These are phyloP conservation scores for Philereme transversata DNA, from an alignment of 2,888 invertebrate genomes.

Conservation along the genomic window DNA sequence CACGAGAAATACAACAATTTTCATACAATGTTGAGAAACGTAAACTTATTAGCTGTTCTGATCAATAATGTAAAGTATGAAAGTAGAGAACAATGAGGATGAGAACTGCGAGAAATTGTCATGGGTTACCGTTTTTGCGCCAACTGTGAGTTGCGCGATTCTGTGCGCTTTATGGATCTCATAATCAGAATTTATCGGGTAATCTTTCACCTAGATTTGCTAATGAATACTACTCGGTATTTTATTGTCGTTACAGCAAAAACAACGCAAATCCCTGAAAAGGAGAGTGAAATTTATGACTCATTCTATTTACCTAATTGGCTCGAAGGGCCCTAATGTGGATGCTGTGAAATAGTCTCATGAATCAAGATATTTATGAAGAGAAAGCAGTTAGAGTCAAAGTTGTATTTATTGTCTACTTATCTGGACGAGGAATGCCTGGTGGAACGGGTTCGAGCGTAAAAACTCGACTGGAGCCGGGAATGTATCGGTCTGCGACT, in stretches of 20 bases:
- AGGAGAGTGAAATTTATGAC: constrained; percentile 24
- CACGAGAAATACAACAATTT: constrained; percentile 56
- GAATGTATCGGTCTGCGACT: constrained; percentile 73
- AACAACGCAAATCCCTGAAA: constrained; percentile 15
- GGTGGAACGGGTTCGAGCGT: constrained; percentile 69
- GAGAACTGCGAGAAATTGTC: constrained; percentile 69
- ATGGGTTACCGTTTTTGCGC: constrained; percentile 58
- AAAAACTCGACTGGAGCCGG: constrained; percentile 75
- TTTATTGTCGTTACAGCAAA: constrained; percentile 17
- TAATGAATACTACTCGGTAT: constrained; percentile 7
- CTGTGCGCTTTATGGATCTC: constrained; percentile 31
- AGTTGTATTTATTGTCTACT: constrained; percentile 69
- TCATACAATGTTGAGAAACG: constrained; percentile 74
- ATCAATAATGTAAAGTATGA: constrained; percentile 65
- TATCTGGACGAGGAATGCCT: constrained; percentile 61
- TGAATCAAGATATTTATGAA: constrained; percentile 44
- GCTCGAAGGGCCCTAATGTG: constrained; percentile 41
- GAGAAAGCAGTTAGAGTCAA: constrained; percentile 61
- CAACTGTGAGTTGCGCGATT: constrained; percentile 28
- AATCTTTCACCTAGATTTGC: constrained; percentile 11
- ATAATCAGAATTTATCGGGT: constrained; percentile 18
- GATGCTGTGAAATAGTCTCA: constrained; percentile 41
- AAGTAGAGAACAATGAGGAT: constrained; percentile 76
- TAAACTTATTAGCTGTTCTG: constrained; percentile 48
- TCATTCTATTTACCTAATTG: constrained; percentile 44